Evolutionary conservation across 1,140 invertebrate genomes (phyloP), one percentile per base, ranked within the genome.

Genomic region (Drosophila parvula): DNA sequence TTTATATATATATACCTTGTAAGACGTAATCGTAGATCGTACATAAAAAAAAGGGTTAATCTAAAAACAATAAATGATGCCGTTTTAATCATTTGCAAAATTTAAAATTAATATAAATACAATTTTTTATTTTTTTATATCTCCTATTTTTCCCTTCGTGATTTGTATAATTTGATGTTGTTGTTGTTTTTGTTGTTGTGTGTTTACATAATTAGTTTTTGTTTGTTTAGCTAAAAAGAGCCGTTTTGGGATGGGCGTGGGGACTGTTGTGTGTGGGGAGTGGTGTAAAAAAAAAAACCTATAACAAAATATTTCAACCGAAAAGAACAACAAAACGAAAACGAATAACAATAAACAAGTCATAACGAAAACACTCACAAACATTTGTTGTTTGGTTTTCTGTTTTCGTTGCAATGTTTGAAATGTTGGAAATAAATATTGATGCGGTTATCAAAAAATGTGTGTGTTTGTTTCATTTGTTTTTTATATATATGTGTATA

Each of bases 41-140:
- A 59, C 28, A 85, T 77, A 61, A 85, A 79, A 80, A 77, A 68
- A 85, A 71, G 67, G 34, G 22, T 30, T 34, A 70, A 30, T 8
- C 65, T 70, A 71, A 58, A 53, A 84, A 83, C 69, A 77, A 60
- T 75, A 74, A 38, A 70, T 45, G 51, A 34, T 71, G 74, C 62
- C 61, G 74, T 59, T 74, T 85, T 38, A 64, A 84, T 57, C 56
- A 58, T 41, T 79, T 60, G 48, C 40, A 80, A 77, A 32, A 14
- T 34, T 41, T 65, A 30, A 16, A 68, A 45, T 16, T n/a, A 30
- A 38, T 45, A 61, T 64, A 64, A 70, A 83, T 79, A 83, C 68
- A 83, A 83, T 76, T 83, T 76, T 59, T 48, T 22, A 30, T 41
- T 55, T 76, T 41, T 12, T 12, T 14, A 28, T 28, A 28, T 32